phyloP scores from a whole-genome alignment of 2,797 vertebrate species.

The Sebastes nivosus region DNA sequence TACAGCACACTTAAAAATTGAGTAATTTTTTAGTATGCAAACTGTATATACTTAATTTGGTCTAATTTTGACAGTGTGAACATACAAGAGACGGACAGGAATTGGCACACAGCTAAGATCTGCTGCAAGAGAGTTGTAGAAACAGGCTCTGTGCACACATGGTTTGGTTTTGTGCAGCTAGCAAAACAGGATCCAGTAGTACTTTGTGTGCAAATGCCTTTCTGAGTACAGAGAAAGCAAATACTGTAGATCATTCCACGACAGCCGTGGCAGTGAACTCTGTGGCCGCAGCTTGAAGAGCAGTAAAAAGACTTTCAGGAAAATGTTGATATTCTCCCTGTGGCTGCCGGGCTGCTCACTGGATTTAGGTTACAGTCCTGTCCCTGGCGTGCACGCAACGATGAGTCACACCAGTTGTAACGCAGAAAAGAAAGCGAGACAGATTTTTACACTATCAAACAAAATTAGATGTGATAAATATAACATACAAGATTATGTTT shows the following conservation, averaged over 20 bases:
- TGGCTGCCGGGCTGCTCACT: background rate
- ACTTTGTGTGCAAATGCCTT: background rate
- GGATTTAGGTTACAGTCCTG: constrained; percentile 50
- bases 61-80: background rate
- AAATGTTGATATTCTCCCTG: constrained; percentile 36
- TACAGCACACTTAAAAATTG: background rate
- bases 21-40: background rate
- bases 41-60: rapidly evolving
- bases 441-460: background rate
- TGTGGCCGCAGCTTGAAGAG: constrained; percentile 21
- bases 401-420: background rate
- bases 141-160: background rate
- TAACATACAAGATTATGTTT: background rate
- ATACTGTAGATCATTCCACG: constrained; percentile 20
- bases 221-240: constrained; percentile 39
- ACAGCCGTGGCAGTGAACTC: constrained; percentile 23
- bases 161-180: constrained; percentile 8
- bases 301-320: constrained; percentile 65
- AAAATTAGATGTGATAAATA: background rate
- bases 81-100: too few relatives aligned
- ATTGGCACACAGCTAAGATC: background rate
- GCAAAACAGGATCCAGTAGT: constrained; percentile 6
- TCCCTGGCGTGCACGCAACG: background rate
- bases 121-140: background rate
- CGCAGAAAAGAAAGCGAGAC: background rate